Evolutionary conservation across 2,797 vertebrate species (phyloP).

Genomic region (Pempheris klunzingeri): DNA sequence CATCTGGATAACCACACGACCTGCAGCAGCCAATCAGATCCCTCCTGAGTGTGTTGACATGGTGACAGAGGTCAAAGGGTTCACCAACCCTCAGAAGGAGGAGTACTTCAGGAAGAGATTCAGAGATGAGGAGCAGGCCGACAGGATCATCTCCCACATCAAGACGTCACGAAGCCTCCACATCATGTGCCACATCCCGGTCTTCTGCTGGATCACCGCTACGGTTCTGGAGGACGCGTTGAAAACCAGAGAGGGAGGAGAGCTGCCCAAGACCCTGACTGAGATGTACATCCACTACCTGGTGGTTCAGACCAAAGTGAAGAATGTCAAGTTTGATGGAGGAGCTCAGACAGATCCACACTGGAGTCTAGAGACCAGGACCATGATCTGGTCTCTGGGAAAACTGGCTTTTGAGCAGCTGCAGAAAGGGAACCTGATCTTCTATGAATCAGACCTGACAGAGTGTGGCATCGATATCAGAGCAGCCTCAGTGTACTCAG

Average conservation of each 20-base stretch:
- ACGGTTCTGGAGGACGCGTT: constrained; percentile 4
- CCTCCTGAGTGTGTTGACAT: too few species aligned
- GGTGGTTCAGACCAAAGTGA: not conserved
- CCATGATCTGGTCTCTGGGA: constrained; percentile 26
- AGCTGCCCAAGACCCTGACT: constrained; percentile 34
- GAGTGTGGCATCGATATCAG: constrained; percentile 13
- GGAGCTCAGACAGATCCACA: constrained; percentile 4
- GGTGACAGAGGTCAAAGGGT: too few species aligned
- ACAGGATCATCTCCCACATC: too few species aligned
- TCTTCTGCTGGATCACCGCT: too few species aligned
- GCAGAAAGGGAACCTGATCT: constrained; percentile 25
- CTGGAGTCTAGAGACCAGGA: constrained; percentile 7
- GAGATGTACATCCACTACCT: constrained; percentile 26
- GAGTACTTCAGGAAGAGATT: too few species aligned
- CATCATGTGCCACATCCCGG: too few species aligned
- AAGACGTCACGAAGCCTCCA: too few species aligned
- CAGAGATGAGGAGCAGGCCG: too few species aligned
- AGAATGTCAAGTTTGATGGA: constrained; percentile 7
- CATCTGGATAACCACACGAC: too few species aligned
- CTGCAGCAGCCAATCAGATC: too few species aligned
- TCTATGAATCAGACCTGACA: constrained; percentile 18
- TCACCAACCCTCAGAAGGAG: too few species aligned
- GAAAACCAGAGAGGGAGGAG: not conserved
- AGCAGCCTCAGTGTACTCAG: constrained; percentile 13
- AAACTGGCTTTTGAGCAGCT: constrained; percentile 38